Conservation (phyloP, 2,888 invertebrate genomes). For the Ecliptopera silaceata region DNA sequence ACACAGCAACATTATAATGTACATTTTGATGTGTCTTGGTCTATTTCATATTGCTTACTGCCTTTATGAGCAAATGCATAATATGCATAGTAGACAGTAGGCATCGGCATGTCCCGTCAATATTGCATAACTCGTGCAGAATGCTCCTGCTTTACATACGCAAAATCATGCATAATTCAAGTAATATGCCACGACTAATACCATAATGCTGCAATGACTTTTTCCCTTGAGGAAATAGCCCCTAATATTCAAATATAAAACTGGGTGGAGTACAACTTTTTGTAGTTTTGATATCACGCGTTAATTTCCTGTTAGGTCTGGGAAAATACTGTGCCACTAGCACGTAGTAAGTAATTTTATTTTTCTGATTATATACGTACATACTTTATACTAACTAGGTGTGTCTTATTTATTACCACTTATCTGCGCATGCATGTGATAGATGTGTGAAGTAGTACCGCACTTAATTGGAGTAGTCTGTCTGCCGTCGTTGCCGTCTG, state of each 20-base stretch:
- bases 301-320: slow-evolving; percentile 18
- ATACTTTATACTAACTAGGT: neutral
- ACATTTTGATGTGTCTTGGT: slow-evolving; percentile 32
- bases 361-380: too few relatives aligned
- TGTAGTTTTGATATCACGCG: slow-evolving; percentile 12
- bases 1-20: slow-evolving; percentile 21
- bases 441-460: too few relatives aligned
- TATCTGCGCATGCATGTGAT: too few relatives aligned
- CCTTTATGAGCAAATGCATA: slow-evolving; percentile 24
- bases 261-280: slow-evolving; percentile 8
- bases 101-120: slow-evolving; percentile 39
- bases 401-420: too few relatives aligned
- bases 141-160: slow-evolving; percentile 48
- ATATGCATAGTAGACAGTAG: slow-evolving; percentile 27
- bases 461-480: too few relatives aligned
- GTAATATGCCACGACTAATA: slow-evolving; percentile 39
- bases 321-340: neutral
- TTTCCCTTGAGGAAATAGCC: slow-evolving; percentile 41
- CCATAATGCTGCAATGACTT: slow-evolving; percentile 39
- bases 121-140: slow-evolving; percentile 53
- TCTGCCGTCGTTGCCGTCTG: too few relatives aligned
- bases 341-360: neutral
- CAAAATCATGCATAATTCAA: slow-evolving; percentile 60
- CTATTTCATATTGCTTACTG: slow-evolving; percentile 32
- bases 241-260: slow-evolving; percentile 13